Evolutionary conservation across 2,113 vertebrate species (phyloP).

Genomic region (Phalacrocorax brasilianus): DNA sequence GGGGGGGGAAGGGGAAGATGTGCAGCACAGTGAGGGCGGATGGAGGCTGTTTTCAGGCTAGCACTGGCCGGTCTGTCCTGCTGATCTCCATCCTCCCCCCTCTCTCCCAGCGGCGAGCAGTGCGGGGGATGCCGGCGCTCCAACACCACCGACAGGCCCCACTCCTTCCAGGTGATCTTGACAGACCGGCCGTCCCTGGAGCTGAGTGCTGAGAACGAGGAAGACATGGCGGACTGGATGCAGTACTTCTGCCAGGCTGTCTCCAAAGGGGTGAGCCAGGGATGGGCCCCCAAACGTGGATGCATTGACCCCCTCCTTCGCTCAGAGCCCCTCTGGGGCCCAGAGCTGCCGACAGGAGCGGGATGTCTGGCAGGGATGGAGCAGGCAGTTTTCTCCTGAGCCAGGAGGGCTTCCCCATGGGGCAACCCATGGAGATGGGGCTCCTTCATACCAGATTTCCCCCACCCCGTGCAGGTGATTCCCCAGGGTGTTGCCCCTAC

Average conservation of each 20-base stretch:
- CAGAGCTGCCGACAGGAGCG: rapidly evolving
- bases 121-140: conserved; percentile 94
- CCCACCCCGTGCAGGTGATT: conserved; percentile 76
- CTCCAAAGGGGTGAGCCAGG: conserved; percentile 89
- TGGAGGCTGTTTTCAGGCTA: neutral
- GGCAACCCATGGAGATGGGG: neutral
- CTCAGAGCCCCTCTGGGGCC: neutral
- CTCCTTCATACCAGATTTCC: neutral
- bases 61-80: rapidly evolving
- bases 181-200: conserved; percentile 89
- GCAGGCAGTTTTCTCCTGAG: neutral
- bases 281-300: rapidly evolving
- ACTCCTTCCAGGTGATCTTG: conserved; percentile 95
- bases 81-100: conserved; percentile 12
- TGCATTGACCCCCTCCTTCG: rapidly evolving
- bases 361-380: neutral
- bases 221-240: conserved; percentile 98
- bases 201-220: conserved; percentile 87
- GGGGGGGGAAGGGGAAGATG: neutral
- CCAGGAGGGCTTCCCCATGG: neutral
- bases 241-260: conserved; percentile 94
- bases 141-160: conserved; percentile 88
- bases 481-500: conserved; percentile 86
- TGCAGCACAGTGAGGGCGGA: neutral
- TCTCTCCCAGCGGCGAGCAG: conserved; percentile 86